Evolutionary conservation across 2,797 vertebrate genomes (phyloP).

Genomic region (Odontamblyopus lacepedii): DNA sequence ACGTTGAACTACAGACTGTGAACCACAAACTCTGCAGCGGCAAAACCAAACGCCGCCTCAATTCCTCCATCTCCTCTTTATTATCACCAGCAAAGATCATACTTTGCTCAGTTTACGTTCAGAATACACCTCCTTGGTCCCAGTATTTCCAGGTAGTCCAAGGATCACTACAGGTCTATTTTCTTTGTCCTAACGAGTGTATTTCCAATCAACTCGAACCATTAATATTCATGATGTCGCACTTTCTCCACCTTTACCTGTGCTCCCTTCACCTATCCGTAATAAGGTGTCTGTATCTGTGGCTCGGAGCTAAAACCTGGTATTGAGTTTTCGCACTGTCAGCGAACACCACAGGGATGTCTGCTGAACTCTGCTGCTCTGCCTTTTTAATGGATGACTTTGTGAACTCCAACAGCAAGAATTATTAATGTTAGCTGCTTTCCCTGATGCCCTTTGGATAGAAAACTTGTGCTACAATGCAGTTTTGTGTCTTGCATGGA

Average conservation of each 20-base stretch:
- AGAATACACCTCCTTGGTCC: background rate
- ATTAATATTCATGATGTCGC: constrained; percentile 43
- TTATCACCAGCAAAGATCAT: too few species aligned
- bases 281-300: constrained; percentile 14
- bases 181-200: constrained; percentile 19
- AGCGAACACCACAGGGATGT: constrained; percentile 18
- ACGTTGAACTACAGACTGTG: too few species aligned
- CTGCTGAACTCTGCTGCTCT: background rate
- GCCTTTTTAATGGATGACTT: constrained; percentile 3
- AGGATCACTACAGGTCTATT: constrained; percentile 18
- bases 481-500: constrained; percentile 1
- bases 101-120: background rate
- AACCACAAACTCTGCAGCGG: too few species aligned
- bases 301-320: constrained; percentile 18
- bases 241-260: constrained; percentile 25
- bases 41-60: too few species aligned
- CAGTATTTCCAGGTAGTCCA: background rate
- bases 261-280: constrained; percentile 27
- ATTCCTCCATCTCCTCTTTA: too few species aligned
- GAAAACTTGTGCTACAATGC: constrained; percentile 8
- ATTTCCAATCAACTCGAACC: constrained; percentile 32
- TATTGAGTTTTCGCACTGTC: constrained; percentile 26
- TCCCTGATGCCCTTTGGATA: constrained; percentile 3
- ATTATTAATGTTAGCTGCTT: constrained; percentile 7
- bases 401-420: constrained; percentile 8